Conservation (phyloP, 1,140 invertebrate species). For the Proales similis region DNA sequence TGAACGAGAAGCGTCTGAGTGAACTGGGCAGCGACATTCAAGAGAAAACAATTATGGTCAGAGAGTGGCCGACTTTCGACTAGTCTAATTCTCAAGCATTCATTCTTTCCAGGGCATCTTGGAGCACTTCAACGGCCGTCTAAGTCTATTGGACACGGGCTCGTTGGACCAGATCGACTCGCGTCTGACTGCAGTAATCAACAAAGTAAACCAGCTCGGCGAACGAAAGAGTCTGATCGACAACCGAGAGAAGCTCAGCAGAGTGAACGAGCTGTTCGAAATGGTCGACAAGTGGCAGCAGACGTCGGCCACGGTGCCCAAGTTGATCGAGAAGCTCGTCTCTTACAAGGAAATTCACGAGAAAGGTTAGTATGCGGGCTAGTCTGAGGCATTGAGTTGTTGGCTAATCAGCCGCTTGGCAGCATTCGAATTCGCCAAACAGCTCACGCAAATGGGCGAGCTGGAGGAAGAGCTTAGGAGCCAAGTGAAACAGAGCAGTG, state of each 20-base stretch:
- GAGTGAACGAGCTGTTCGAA: constrained; percentile 28
- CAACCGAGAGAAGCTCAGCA: constrained; percentile 18
- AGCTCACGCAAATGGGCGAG: background rate
- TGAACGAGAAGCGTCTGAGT: background rate
- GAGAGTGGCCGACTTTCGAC: too few relatives aligned
- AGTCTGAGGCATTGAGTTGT: too few relatives aligned
- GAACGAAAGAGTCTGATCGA: constrained; percentile 26
- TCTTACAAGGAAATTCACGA: constrained; percentile 18
- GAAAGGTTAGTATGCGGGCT: too few relatives aligned
- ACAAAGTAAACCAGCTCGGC: constrained; percentile 17
- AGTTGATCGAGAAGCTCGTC: background rate
- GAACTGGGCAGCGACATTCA: constrained; percentile 10
- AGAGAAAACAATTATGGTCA: constrained; percentile 13
- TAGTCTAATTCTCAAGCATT: background rate
- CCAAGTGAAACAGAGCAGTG: constrained; percentile 5
- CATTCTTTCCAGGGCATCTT: background rate
- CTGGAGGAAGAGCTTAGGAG: constrained; percentile 13
- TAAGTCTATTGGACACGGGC: constrained; percentile 2
- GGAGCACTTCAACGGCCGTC: constrained; percentile 3
- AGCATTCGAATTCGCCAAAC: constrained; percentile 27
- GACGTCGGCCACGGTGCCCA: constrained; percentile 10
- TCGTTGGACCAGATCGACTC: constrained; percentile 5
- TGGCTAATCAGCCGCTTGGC: too few relatives aligned
- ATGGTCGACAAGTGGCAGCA: constrained; percentile 31
- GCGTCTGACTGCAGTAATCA: background rate